Evolutionary conservation across 2,113 vertebrate species (phyloP).

Genomic region (Pluvianellus socialis): DNA sequence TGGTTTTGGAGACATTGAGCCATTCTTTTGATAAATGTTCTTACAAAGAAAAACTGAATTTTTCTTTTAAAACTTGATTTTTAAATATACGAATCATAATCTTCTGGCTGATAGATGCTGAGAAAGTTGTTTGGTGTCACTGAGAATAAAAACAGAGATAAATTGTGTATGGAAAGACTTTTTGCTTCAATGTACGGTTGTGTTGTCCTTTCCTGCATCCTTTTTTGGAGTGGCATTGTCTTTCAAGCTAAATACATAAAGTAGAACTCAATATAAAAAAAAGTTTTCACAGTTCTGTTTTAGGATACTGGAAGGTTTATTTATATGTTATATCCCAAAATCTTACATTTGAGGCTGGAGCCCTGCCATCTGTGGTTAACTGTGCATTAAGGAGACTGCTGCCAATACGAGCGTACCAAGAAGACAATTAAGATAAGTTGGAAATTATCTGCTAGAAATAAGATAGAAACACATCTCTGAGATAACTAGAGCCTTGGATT

Average conservation of each 20-base stretch:
- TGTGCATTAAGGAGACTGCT: background rate
- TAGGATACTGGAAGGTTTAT: background rate
- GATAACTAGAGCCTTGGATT: background rate
- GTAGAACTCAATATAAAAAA: background rate
- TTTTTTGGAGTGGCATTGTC: background rate
- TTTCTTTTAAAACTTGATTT: background rate
- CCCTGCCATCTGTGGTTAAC: background rate
- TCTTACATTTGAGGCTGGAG: background rate
- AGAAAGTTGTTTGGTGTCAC: background rate
- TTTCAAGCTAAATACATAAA: slow-evolving; percentile 20
- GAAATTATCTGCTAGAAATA: background rate
- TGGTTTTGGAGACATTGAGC: background rate
- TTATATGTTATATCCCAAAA: background rate
- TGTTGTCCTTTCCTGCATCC: background rate
- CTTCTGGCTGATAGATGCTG: background rate
- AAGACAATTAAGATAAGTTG: background rate
- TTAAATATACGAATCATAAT: background rate
- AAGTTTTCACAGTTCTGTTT: slow-evolving; percentile 25
- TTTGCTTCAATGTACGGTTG: background rate
- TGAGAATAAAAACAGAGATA: background rate
- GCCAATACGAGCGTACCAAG: background rate
- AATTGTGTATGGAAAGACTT: background rate
- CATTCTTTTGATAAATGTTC: background rate
- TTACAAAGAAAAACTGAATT: background rate
- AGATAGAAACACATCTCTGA: background rate